These are phyloP conservation scores for Rutilus rutilus DNA, from an alignment of 2,113 vertebrate species.

Conservation along the genomic window DNA sequence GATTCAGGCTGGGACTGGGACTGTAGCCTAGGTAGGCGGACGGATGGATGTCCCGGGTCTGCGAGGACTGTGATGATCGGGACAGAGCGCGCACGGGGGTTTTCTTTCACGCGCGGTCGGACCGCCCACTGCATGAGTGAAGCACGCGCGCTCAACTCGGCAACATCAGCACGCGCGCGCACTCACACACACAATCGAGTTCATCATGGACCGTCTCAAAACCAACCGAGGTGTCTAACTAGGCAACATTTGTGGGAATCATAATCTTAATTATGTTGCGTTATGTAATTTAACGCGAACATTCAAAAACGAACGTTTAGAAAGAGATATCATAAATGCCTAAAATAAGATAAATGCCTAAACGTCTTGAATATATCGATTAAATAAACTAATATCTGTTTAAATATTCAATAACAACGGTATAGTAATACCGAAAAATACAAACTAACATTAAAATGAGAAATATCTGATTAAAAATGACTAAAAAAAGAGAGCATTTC, in stretches of 20 bases:
- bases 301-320: background rate
- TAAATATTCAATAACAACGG: no score
- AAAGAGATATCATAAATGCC: background rate
- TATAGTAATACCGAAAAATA: no score
- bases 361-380: no score
- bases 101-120: conserved; percentile 30
- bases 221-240: background rate
- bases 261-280: background rate
- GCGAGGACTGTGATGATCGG: background rate
- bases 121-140: conserved; percentile 33
- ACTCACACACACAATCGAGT: background rate
- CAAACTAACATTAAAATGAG: no score
- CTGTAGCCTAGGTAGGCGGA: background rate
- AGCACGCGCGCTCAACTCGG: conserved; percentile 13
- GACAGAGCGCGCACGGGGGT: background rate
- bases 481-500: no score
- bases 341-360: background rate
- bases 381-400: no score
- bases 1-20: background rate
- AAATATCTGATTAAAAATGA: no score
- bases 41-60: background rate
- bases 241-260: background rate
- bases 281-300: background rate
- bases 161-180: background rate
- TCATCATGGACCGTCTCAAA: background rate